These are phyloP conservation scores for Smithornis capensis DNA, from an alignment of 2,113 vertebrate genomes.

Conservation along the genomic window DNA sequence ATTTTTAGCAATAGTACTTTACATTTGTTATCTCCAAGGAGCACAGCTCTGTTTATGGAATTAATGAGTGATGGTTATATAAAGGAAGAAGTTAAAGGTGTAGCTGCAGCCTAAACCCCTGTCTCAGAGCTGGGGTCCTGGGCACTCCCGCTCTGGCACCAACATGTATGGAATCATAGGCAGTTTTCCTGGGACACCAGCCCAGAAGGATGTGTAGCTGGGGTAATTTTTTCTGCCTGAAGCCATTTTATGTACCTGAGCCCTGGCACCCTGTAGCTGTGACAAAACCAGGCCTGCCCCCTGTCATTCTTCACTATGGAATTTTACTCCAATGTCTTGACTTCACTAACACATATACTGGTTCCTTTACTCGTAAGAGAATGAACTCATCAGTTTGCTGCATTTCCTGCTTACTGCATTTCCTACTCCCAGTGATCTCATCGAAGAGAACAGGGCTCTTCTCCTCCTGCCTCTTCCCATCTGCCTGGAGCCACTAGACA, in stretches of 20 bases:
- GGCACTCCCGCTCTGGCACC: fast-evolving
- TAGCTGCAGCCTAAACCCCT: background rate
- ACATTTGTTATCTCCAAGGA: background rate
- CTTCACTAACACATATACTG: background rate
- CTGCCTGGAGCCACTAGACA: background rate
- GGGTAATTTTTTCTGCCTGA: background rate
- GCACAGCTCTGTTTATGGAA: background rate
- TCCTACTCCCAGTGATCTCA: background rate
- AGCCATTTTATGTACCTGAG: background rate
- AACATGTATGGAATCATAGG: fast-evolving
- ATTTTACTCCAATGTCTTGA: background rate
- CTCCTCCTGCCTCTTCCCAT: background rate
- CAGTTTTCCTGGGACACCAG: background rate
- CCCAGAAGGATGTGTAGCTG: background rate
- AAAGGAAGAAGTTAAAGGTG: background rate
- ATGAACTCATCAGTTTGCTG: background rate
- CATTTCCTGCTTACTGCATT: background rate
- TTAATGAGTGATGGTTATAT: background rate
- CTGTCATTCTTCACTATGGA: background rate
- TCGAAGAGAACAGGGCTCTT: background rate
- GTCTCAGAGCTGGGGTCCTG: background rate
- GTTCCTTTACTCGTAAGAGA: background rate
- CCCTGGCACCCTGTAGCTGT: background rate
- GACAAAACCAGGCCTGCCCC: background rate
- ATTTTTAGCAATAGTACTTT: background rate